phyloP scores from a whole-genome alignment of 2,113 vertebrate species.

The Istiophorus platypterus region DNA sequence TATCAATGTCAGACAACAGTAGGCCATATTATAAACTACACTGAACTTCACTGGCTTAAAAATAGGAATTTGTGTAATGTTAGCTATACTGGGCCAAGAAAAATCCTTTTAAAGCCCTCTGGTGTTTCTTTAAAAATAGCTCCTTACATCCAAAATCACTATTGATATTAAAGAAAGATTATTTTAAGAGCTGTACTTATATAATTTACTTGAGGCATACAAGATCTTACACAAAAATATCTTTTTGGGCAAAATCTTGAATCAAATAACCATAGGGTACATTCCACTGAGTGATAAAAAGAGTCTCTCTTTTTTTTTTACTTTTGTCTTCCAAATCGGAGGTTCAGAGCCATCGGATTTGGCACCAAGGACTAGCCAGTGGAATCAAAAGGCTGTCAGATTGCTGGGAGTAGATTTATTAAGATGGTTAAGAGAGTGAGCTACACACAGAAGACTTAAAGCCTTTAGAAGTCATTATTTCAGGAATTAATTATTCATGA shows the following conservation, averaged over 20 bases:
- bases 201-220: not conserved
- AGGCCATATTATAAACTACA: slow-evolving; percentile 6
- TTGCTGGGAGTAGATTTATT: slow-evolving; percentile 40
- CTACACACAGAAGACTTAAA: slow-evolving; percentile 35
- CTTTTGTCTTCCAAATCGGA: slow-evolving; percentile 15
- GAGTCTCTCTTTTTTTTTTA: not conserved
- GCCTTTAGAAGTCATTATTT: slow-evolving; percentile 61
- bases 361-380: slow-evolving; percentile 22
- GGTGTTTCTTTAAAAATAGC: not conserved
- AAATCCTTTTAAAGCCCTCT: slow-evolving; percentile 4
- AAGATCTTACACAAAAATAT: not conserved
- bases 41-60: slow-evolving; percentile 8
- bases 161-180: not conserved
- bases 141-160: not conserved
- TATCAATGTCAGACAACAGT: slow-evolving; percentile 53
- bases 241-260: not conserved
- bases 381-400: slow-evolving; percentile 38
- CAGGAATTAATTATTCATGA: slow-evolving; percentile 61
- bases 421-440: slow-evolving; percentile 39
- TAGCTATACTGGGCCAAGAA: not conserved
- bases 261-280: not conserved
- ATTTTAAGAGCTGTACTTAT: not conserved
- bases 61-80: not conserved
- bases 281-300: not conserved
- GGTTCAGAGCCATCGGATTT: slow-evolving; percentile 21